Evolutionary conservation across 2,113 vertebrate genomes (phyloP), one percentile per base, ranked within the genome.

Genomic region (Climacteris rufus): DNA sequence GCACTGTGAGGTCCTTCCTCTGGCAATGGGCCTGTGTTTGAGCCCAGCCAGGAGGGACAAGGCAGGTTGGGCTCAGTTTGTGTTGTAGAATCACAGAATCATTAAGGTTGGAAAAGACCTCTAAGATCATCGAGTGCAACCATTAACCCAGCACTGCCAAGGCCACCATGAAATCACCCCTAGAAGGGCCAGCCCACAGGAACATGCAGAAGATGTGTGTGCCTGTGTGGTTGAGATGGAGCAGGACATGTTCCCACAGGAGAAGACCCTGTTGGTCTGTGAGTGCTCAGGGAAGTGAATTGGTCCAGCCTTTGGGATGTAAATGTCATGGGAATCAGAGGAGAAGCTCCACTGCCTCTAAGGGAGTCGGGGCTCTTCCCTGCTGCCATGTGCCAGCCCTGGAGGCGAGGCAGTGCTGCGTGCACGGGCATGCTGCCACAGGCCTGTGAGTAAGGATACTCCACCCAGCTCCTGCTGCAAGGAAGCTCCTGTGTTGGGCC

Each of bases 351-450:
- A 53, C 49, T 1, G 6, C 39, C 74, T 94, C 63, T 39, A 19
- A 24, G 42, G 87, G 60, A 90, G 91, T 50, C 72, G 49, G 78
- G 75, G 60, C 66, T 93, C 15, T 1, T 56, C 72, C 37, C 17
- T 3, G 33, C 33, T 82, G 69, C 81, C 44, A 30, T 70, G 87
- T 96, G 87, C 57, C 65, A 92, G 89, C 89, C 94, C 89, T 60
- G 80, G 33, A 77, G 94, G 95, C n/a, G 1, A 94, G 69, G 74
- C 80, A 56, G 69, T 7, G 47, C 70, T 90, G 77, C 24, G 0
- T 83, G 95, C 22, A 5, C 0, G 1, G 76, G 86, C 93, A 40
- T 88, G 94, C 77, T 7, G 9, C 71, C 71, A 77, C 93, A 77
- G 24, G 94, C 76, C 69, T 75, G 42, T 8, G 63, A 77, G 60